Evolutionary conservation across 2,113 vertebrate species (phyloP).

Genomic region (Nothoprocta perdicaria): DNA sequence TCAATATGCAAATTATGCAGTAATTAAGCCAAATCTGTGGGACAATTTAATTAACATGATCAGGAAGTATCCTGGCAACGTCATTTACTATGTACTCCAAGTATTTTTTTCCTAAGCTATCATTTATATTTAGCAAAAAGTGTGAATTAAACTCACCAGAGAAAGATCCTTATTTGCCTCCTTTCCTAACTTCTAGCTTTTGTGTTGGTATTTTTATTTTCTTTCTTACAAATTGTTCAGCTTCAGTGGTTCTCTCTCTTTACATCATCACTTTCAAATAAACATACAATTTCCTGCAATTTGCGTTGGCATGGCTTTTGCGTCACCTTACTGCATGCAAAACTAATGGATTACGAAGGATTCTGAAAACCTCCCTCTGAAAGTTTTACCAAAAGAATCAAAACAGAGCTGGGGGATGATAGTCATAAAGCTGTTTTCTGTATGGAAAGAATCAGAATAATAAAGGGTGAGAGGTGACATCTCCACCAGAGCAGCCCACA

Average conservation of each 20-base stretch:
- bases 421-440: not conserved
- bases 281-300: rapidly evolving
- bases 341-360: not conserved
- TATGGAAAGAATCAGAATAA: not conserved
- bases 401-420: not conserved
- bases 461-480: not conserved
- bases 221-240: not conserved
- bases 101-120: constrained; percentile 54
- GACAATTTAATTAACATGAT: constrained; percentile 81
- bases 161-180: not conserved
- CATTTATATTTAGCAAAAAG: constrained; percentile 63
- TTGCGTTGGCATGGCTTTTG: not conserved
- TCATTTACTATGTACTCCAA: constrained; percentile 59
- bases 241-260: not conserved
- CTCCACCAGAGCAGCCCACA: not conserved
- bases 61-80: constrained; percentile 80
- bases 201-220: not conserved
- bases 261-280: not conserved
- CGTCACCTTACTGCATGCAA: not conserved
- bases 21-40: constrained; percentile 77
- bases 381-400: not conserved
- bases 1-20: constrained; percentile 60
- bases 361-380: not conserved
- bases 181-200: not conserved
- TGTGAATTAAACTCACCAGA: constrained; percentile 6